Evolutionary conservation across 2,797 vertebrate species (phyloP), one percentile per base, ranked within the genome.

Genomic region (Sus cebifrons): DNA sequence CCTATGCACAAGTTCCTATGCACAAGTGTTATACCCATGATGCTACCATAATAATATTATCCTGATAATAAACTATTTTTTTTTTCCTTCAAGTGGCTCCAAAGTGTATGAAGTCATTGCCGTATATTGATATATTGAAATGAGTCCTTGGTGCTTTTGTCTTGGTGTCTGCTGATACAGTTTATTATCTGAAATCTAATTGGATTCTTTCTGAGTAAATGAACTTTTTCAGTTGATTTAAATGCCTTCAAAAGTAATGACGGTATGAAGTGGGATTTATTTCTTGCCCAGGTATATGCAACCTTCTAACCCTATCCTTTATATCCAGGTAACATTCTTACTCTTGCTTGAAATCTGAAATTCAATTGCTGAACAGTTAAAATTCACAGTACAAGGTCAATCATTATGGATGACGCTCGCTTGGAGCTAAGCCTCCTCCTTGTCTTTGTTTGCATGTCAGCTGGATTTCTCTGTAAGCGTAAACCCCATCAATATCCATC

Each of bases 351-450:
- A 21, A 68, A 32, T 97, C 83, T 96, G 94, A 97, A 97, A 96
- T 98, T 95, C 97, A 98, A 95, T 97, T 97, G 86, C 56, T 97
- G 98, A 98, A 98, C 96, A 98, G 97, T 97, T 98, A 97, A 98
- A 98, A 98, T 98, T 98, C 98, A 96, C 94, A 97, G 93, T 92
- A 98, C 98, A 98, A 99, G 98, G 98, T 98, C 98, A 99, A 93
- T 96, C 97, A 97, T 98, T 98, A 98, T 97, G 96, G 95, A 98
- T 97, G 97, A 97, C 78, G 73, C 71, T 97, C 94, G 95, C 96
- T 98, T 94, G 94, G 96, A 98, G 98, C 96, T 97, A 89, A 98
- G 97, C 93, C 73, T 96, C 60, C 96, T 98, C 83, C 52, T 96
- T 91, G 93, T 94, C 98, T 98, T 98, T 98, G 98, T 98, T 98